Conservation (phyloP, 2,888 invertebrate species). For the Choristoneura rosaceana region DNA sequence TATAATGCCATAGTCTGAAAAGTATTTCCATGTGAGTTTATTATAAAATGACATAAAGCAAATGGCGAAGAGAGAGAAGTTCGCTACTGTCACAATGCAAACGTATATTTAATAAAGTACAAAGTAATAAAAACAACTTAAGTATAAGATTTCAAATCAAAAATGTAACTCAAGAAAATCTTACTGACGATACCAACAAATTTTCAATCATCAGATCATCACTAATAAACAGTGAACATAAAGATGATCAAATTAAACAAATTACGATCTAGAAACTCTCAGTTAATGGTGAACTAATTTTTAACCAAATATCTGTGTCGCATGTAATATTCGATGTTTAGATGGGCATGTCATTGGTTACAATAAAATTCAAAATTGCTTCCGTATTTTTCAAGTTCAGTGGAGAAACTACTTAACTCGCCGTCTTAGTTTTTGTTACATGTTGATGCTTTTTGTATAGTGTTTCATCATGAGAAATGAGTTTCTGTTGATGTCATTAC, state of each 20-base stretch:
- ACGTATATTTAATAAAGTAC: no score
- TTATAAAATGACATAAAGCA: no score
- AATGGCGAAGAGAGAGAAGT: no score
- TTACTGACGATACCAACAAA: not conserved
- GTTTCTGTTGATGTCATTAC: conserved; percentile 46
- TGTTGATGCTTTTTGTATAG: conserved; percentile 22
- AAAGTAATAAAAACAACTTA: no score
- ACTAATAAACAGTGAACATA: not conserved
- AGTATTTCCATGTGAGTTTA: not conserved
- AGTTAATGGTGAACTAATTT: not conserved
- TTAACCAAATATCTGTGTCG: not conserved
- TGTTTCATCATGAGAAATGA: conserved; percentile 58
- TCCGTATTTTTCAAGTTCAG: not conserved
- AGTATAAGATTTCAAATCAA: not conserved
- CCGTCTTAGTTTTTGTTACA: conserved; percentile 12
- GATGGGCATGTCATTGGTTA: conserved; percentile 20
- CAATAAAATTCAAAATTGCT: not conserved
- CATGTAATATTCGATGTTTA: conserved; percentile 18
- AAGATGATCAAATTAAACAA: not conserved
- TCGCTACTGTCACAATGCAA: no score
- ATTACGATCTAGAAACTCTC: conserved; percentile 7
- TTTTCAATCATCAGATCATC: not conserved
- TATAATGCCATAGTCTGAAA: no score
- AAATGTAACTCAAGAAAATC: not conserved
- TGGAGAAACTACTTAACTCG: not conserved